Evolutionary conservation across 2,113 vertebrate genomes (phyloP), one percentile per base, ranked within the genome.

Genomic region (Proteles cristata): DNA sequence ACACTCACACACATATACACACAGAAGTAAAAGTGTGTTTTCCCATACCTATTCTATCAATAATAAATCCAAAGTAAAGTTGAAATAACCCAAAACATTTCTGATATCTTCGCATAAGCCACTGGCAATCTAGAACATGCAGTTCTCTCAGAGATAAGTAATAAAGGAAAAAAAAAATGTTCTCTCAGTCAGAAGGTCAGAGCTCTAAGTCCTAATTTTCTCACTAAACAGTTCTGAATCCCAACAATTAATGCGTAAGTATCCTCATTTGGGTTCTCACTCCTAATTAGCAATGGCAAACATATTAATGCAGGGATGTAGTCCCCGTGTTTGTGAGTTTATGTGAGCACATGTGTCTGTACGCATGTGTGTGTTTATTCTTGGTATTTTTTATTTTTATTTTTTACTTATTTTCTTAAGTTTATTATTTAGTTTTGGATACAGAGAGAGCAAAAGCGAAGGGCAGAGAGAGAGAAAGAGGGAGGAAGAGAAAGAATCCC

Each of bases 301-400:
- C 17, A 28, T 5, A 81, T 8, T 21, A 63, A 26, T 25, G 25
- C 1, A 39, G 2, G 55, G 43, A 28, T 15, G 14, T 17, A 23
- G 4, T 66, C 26, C 17, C 19, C 8, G 1, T 71, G 63, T 55
- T 35, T 68, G 25, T 23, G 12, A 35, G 4, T 73, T 28, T 35
- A 48, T 31, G 12, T 25, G 19, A 0, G 15, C 11, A 11, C 9
- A 3, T 3, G 50, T 28, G 73, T 61, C 15, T 53, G 14, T 8
- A 7, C 10, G 4, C 7, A 0, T 45, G 10, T 15, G 35, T 1
- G 5, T 7, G 55, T 16, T 16, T 9, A 0, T 19, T 48, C 17
- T 87, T 87, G 89, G 65, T 45, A 79, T 58, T 50, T 50, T 58
- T 50, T 50, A 58, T 61, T 61, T 61, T 61, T 61, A 61, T 61